A percentile compares a stretch with the other conserved stretches of the same genome.
phyloP scores from a whole-genome alignment of 2,113 vertebrate genomes.

The Seriola aureovittata region DNA sequence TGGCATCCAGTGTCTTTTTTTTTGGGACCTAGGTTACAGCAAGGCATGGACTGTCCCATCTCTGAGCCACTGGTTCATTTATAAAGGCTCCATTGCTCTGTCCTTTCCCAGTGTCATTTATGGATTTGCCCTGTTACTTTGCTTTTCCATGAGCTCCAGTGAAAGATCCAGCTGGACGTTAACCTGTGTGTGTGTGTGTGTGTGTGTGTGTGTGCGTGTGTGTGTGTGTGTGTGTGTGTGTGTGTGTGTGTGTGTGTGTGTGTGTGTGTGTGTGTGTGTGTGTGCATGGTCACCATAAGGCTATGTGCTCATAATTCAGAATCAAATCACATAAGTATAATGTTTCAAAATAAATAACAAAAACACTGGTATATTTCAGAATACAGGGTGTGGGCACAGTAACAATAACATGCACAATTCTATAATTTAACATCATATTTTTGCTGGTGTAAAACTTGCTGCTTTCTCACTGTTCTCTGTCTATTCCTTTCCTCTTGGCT shows the following conservation, averaged over 20 bases:
- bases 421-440: neutral
- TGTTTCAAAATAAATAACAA: slow-evolving; percentile 1
- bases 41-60: neutral
- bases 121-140: slow-evolving; percentile 18
- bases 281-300: neutral
- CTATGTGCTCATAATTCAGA: slow-evolving; percentile 1
- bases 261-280: neutral
- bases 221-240: neutral
- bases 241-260: neutral
- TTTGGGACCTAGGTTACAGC: neutral
- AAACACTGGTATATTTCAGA: neutral
- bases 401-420: neutral
- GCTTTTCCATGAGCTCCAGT: slow-evolving; percentile 17
- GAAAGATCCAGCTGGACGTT: slow-evolving; percentile 32
- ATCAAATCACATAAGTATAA: neutral
- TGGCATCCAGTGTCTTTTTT: neutral
- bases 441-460: neutral
- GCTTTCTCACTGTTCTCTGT: neutral
- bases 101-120: slow-evolving; percentile 4
- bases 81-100: slow-evolving; percentile 14
- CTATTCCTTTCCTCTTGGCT: neutral
- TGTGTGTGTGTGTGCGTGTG: neutral
- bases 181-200: neutral
- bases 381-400: neutral
- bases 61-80: slow-evolving; percentile 4